These are phyloP conservation scores for Heliocidaris erythrogramma DNA, from an alignment of 35 echinoderm and acorn worm species.

Conservation along the genomic window DNA sequence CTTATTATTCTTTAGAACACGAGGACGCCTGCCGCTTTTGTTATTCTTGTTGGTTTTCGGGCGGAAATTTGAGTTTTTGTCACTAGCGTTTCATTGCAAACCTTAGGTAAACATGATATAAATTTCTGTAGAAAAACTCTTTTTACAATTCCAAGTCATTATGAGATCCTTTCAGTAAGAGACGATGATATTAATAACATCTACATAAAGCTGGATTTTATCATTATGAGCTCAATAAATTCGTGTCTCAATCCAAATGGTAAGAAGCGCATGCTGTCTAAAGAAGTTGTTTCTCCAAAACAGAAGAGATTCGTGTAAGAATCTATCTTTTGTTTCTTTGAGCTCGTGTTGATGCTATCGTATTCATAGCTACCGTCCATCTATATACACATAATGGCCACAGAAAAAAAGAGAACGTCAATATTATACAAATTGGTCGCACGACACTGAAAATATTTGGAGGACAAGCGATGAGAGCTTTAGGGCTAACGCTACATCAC, in stretches of 20 bases:
- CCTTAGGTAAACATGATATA: slow-evolving; percentile 39
- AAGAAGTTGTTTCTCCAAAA: background rate
- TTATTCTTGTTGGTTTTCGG: slow-evolving; percentile 47
- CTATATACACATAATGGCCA: background rate
- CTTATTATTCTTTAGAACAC: slow-evolving; percentile 14
- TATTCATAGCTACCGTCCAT: background rate
- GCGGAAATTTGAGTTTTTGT: slow-evolving; percentile 45
- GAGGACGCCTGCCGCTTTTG: slow-evolving; percentile 6
- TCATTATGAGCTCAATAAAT: background rate
- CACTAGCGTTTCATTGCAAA: slow-evolving; percentile 32
- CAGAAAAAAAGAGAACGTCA: background rate
- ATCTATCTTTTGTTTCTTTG: background rate
- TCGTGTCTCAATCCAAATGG: background rate
- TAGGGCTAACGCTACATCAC: background rate
- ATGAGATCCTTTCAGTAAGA: background rate
- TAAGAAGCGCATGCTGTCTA: background rate
- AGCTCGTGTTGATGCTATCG: slow-evolving; percentile 12
- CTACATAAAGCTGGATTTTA: background rate
- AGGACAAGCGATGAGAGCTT: background rate
- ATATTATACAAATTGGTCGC: background rate
- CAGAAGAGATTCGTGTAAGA: background rate
- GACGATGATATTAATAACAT: background rate
- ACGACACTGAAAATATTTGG: background rate
- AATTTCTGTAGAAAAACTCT: background rate
- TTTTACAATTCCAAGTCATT: background rate